These are phyloP conservation scores for Pyxicephalus adspersus DNA, from an alignment of 2,113 vertebrate genomes.

Conservation along the genomic window DNA sequence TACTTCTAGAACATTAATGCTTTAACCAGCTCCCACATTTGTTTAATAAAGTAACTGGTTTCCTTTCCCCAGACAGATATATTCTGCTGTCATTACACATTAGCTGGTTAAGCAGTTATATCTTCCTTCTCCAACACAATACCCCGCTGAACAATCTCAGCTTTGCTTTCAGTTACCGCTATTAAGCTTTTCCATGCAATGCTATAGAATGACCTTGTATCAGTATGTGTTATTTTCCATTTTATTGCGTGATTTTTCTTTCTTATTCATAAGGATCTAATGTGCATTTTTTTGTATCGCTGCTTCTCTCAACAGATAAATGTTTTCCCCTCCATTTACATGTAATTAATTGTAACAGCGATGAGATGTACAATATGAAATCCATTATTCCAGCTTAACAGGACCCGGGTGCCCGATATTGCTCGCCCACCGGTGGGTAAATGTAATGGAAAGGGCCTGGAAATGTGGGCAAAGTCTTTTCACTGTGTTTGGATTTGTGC, in stretches of 20 bases:
- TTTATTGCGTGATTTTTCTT: not conserved
- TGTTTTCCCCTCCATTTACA: not conserved
- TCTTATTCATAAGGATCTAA: too few relatives aligned
- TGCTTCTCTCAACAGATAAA: too few relatives aligned
- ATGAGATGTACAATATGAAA: not conserved
- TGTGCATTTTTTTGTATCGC: too few relatives aligned
- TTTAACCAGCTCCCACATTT: too few relatives aligned
- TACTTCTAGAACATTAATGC: too few relatives aligned
- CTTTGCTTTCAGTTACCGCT: not conserved
- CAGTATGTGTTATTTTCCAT: not conserved
- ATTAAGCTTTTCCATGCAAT: not conserved
- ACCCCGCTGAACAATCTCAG: not conserved
- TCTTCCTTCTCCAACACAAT: not conserved
- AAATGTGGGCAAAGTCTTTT: not conserved
- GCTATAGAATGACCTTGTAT: too few relatives aligned
- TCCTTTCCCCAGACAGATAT: too few relatives aligned
- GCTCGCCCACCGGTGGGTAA: not conserved
- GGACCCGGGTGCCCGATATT: not conserved
- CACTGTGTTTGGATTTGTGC: not conserved
- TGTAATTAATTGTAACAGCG: constrained; percentile 18
- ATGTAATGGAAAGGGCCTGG: not conserved
- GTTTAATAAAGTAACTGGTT: too few relatives aligned
- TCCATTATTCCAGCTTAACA: not conserved
- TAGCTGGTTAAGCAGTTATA: too few relatives aligned
- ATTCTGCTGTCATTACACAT: too few relatives aligned